Evolutionary conservation across 2,797 vertebrate genomes (phyloP), one percentile per base, ranked within the genome.

Genomic region (Helarctos malayanus): DNA sequence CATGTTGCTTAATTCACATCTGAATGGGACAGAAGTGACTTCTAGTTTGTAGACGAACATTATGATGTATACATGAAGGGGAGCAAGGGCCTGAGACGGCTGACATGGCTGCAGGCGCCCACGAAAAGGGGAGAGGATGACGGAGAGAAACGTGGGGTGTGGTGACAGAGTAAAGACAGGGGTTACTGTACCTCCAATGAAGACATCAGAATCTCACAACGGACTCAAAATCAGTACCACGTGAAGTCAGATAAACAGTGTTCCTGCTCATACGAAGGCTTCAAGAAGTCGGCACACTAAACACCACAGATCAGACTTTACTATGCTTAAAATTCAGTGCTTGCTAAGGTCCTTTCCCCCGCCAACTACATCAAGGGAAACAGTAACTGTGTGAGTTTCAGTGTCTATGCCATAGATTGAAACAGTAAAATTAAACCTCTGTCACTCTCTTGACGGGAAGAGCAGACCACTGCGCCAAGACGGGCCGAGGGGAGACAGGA

Each of bases 141-240:
- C 7, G 2, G 56, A 7, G 35, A 52, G 2, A 23, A 71, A 52
- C 49, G 0, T 11, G 15, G 4, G n/a, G 6, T 82, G 27, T 59
- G 56, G 15, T 45, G 35, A 75, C 38, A 84, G 2, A 2, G 63
- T 63, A 71, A 32, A 52, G 47, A 83, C 11, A 47, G 41, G 16
- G 38, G 27, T 10, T 12, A 12, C 9, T 63, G 13, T 38, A 71
- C 52, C 93, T 95, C 92, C 91, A 91, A 89, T 23, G 32, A 89
- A 65, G 69, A 89, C 52, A 71, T 41, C 7, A 78, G 27, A 82
- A 49, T 68, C 96, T 71, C 47, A n/a, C 93, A 81, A 83, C 4
- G 45, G 69, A 82, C 54, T 92, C 47, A 68, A 86, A 86, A 90
- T 29, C 32, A 88, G 81, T 27, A 63, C 69, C 73, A 91, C 23